A percentile compares a stretch with the other conserved stretches of the same genome.
Evolutionary conservation across 2,888 invertebrate genomes (phyloP).

Genomic region (Pollenia griseotomentosa): DNA sequence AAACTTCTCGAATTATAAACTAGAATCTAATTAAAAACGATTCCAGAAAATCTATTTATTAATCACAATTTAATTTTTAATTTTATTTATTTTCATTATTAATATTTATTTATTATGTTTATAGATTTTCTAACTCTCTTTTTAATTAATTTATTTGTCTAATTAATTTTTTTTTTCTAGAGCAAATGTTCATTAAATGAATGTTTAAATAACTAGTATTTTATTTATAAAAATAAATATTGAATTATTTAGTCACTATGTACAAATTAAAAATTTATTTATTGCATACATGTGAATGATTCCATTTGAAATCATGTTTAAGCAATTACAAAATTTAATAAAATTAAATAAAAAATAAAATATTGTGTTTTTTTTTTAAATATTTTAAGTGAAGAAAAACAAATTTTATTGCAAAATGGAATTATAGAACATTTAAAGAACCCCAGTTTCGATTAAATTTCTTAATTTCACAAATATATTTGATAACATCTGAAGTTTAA

Average conservation of each 20-base stretch:
- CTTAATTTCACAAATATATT: no score
- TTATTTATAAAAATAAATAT: not conserved
- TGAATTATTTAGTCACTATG: slow-evolving; percentile 43
- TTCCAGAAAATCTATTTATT: no score
- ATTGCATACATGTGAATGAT: not conserved
- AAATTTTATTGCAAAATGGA: no score
- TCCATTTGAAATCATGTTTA: not conserved
- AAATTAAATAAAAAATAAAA: not conserved
- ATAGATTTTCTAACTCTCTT: not conserved
- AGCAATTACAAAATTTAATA: slow-evolving; percentile 29
- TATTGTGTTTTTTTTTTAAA: not conserved
- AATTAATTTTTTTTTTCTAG: slow-evolving; percentile 31
- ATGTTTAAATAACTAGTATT: not conserved
- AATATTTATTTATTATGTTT: no score
- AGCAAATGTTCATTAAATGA: slow-evolving; percentile 45
- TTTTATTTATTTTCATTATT: no score
- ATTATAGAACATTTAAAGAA: no score
- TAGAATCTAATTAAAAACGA: no score
- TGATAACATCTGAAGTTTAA: no score
- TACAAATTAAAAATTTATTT: not conserved
- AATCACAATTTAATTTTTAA: no score
- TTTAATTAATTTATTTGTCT: slow-evolving; percentile 33
- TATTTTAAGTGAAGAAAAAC: not conserved
- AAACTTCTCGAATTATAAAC: no score
- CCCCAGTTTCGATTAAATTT: no score